Base-by-base conservation (phyloP, 2,888 invertebrate species). In the Drosophila cyrtoloma region DNA sequence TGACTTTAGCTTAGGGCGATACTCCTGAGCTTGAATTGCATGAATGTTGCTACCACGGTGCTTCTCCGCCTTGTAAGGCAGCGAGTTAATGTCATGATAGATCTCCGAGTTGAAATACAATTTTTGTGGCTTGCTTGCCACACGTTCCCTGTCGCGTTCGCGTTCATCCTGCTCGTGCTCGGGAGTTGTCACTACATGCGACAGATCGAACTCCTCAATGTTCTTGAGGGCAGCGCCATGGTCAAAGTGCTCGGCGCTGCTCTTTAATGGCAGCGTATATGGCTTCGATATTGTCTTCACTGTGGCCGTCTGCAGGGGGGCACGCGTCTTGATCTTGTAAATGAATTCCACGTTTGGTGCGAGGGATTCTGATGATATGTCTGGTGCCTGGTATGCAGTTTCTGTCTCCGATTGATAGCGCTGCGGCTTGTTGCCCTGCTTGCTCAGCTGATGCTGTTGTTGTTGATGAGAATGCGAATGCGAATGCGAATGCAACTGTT, bases 11-110 rank as follows among this genome's bases (percentile, higher is more conserved):
- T 92, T 91, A 56, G 89, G 88, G 0, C 88, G 82, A 61, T 85
- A 91, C 22, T 92, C 91, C 2, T 65, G 71, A 0, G 44, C 60
- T 6, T 67, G 83, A 5, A 66, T 39, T 7, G 75, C 57, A 7
- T 80, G 76, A 16, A 68, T 28, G 16, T 50, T 55, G 22, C 56
- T 28, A 19, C 16, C 39, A 5, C 82, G 79, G 39, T 75, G 19
- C 73, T 93, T 91, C 19, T 92, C 92, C 1, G 89, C 86, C 66
- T 93, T 93, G 60, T 91, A 92, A 0, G 93, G 92, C 64, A 93
- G 63, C 1, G 93, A 92, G 66, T 93, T 93, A 39, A 93, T 93
- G 69, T 94, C 93, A 28, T 92, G 93, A 76, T 93, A 94, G 47
- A 92, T 93, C 44, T 94, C 93, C 0, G 92, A 92, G 64, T 93